These are phyloP conservation scores for Rhodinocichla rosea DNA, from an alignment of 2,113 vertebrate genomes.

Conservation along the genomic window DNA sequence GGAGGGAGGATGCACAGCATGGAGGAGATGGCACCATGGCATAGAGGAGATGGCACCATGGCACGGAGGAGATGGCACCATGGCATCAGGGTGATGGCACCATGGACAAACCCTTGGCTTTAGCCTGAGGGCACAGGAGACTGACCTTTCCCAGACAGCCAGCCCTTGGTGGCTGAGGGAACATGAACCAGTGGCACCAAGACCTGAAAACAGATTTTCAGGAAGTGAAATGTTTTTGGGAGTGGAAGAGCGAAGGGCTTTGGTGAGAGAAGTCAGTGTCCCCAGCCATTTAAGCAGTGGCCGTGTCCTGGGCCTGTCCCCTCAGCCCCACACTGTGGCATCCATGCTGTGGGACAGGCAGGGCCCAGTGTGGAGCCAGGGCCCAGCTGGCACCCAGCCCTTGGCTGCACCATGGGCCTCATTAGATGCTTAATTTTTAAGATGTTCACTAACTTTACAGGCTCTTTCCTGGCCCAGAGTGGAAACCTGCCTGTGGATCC, in stretches of 20 bases:
- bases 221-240: not conserved
- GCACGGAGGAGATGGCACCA: not conserved
- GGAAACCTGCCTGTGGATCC: not conserved
- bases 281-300: fast-evolving
- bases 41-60: too few relatives aligned
- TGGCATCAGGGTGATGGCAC: not conserved
- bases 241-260: not conserved
- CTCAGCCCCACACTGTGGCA: not conserved
- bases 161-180: too few relatives aligned
- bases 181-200: fast-evolving
- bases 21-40: too few relatives aligned
- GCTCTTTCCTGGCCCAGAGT: not conserved
- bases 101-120: not conserved
- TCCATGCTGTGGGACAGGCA: not conserved
- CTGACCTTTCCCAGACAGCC: not conserved
- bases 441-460: not conserved
- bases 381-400: not conserved
- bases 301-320: fast-evolving
- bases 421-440: not conserved
- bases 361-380: fast-evolving
- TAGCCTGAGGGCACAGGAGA: not conserved
- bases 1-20: too few relatives aligned
- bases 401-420: not conserved
- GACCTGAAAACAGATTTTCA: not conserved
- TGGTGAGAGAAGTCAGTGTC: not conserved